Percentiles rank a stretch among this genome's conserved stretches.
Conservation (phyloP, 2,888 invertebrate species). For the Synanthedon andrenaeformis region DNA sequence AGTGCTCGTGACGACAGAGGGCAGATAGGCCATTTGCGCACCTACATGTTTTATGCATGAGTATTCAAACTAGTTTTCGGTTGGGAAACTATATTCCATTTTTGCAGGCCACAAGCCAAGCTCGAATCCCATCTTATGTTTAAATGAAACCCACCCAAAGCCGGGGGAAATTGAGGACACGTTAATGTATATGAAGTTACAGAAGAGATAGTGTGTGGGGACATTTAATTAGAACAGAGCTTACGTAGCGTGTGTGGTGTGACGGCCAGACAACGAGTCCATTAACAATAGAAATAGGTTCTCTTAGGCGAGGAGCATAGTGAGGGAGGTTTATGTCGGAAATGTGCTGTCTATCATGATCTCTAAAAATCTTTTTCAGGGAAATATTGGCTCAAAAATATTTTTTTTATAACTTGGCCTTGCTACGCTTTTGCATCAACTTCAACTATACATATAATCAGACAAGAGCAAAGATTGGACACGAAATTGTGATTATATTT, state of each 20-base stretch:
- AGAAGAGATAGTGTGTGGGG: no score
- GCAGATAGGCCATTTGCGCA: not conserved
- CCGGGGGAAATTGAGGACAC: no score
- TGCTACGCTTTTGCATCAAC: no score
- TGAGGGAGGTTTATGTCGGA: not conserved
- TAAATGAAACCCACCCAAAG: no score
- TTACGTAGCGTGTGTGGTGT: not conserved
- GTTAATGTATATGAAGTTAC: no score
- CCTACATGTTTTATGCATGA: not conserved
- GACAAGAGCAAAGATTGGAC: no score
- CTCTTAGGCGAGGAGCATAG: not conserved
- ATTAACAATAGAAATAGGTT: not conserved
- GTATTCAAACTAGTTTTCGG: not conserved
- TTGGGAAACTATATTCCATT: not conserved
- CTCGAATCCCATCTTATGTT: no score
- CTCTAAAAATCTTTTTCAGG: no score
- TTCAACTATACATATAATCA: no score
- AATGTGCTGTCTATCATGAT: not conserved
- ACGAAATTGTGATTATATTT: not conserved
- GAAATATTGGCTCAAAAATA: no score
- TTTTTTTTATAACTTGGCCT: no score
- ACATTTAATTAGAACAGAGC: not conserved
- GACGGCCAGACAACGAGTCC: not conserved
- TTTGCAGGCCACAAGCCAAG: no score
- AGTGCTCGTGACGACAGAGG: conserved; percentile 4